Evolutionary conservation across 2,113 vertebrate genomes (phyloP).

Genomic region (Ageneiosus marmoratus): DNA sequence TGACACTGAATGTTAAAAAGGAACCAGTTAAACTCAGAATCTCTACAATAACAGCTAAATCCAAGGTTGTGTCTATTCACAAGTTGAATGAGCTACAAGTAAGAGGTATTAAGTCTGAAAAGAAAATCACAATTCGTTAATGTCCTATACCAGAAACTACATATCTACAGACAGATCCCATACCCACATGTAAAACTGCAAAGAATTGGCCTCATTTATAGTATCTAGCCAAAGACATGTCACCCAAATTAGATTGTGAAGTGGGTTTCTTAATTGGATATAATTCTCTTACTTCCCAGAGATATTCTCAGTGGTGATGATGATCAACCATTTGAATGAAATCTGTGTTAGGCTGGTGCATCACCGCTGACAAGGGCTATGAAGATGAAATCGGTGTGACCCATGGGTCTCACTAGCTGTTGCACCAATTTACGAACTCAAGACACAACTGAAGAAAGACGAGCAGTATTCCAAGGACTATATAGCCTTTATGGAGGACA

Average conservation of each 20-base stretch:
- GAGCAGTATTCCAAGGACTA: not conserved
- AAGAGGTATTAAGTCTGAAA: slow-evolving; percentile 31
- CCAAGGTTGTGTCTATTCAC: slow-evolving; percentile 22
- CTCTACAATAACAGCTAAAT: slow-evolving; percentile 41
- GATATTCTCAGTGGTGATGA: not conserved
- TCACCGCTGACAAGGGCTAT: not conserved
- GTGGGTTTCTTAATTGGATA: not conserved
- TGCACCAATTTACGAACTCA: slow-evolving; percentile 15
- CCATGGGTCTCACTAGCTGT: slow-evolving; percentile 26
- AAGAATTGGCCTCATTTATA: slow-evolving; percentile 20
- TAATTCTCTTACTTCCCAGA: slow-evolving; percentile 12
- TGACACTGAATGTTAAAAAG: not conserved
- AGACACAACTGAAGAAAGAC: slow-evolving; percentile 6
- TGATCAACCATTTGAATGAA: slow-evolving; percentile 25
- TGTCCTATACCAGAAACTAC: slow-evolving; percentile 43
- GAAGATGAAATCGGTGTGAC: slow-evolving; percentile 33
- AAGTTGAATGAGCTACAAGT: slow-evolving; percentile 41
- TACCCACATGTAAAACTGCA: slow-evolving; percentile 29
- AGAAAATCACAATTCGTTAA: slow-evolving; percentile 34
- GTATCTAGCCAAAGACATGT: slow-evolving; percentile 16
- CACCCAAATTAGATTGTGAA: not conserved
- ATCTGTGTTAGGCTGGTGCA: slow-evolving; percentile 4
- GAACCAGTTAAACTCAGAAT: slow-evolving; percentile 40
- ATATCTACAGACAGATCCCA: slow-evolving; percentile 45
- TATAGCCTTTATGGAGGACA: slow-evolving; percentile 4